phyloP scores from a whole-genome alignment of 2,888 invertebrate genomes.

The Amiota communis region DNA sequence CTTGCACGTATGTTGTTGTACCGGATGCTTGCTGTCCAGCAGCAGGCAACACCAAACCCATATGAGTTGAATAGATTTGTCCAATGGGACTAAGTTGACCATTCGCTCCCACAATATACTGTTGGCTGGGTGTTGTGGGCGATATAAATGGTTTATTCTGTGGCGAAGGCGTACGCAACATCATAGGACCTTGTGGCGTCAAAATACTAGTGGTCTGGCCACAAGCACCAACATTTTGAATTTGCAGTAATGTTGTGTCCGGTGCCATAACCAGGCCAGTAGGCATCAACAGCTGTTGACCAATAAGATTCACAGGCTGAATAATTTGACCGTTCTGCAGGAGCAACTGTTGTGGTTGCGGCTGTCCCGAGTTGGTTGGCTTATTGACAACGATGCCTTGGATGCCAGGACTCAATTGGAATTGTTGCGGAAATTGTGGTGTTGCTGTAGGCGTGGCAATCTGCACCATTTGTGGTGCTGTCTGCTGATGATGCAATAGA shows the following conservation, averaged over 20 bases:
- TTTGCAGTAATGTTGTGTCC: conserved; percentile 83
- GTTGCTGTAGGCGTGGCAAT: conserved; percentile 74
- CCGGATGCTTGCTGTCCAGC: conserved; percentile 65
- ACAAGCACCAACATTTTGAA: conserved; percentile 82
- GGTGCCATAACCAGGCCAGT: conserved; percentile 90
- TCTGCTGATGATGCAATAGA: conserved; percentile 58
- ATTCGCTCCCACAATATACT: conserved; percentile 84
- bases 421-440: conserved; percentile 82
- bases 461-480: conserved; percentile 61
- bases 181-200: conserved; percentile 81
- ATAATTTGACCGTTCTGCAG: conserved; percentile 78
- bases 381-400: conserved; percentile 80
- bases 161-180: conserved; percentile 83
- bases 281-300: conserved; percentile 88
- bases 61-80: conserved; percentile 72
- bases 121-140: conserved; percentile 78
- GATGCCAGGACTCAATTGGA: conserved; percentile 84
- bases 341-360: conserved; percentile 74
- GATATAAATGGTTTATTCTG: conserved; percentile 82
- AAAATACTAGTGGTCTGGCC: conserved; percentile 76
- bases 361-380: conserved; percentile 70
- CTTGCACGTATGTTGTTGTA: conserved; percentile 86
- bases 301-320: conserved; percentile 87
- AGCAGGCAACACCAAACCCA: conserved; percentile 72
- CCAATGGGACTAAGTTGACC: conserved; percentile 85